A percentile compares a stretch with the other conserved stretches of the same genome.
Conservation (phyloP, 2,888 invertebrate genomes). For the Diadegma fenestrale region DNA sequence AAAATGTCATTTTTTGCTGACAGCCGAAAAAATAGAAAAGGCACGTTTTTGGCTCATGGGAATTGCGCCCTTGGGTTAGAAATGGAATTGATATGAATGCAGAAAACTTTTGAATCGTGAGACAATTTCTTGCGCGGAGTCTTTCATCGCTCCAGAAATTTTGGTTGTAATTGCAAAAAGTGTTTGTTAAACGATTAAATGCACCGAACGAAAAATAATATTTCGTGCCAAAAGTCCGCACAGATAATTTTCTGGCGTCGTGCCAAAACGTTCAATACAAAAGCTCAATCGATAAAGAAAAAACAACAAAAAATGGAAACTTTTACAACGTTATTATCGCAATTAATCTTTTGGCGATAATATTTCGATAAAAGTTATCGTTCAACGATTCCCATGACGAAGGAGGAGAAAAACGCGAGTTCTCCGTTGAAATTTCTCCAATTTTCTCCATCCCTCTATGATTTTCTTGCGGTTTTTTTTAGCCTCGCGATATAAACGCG, state of each 20-base stretch:
- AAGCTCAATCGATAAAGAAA: not conserved
- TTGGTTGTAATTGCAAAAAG: not conserved
- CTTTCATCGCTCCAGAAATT: no score
- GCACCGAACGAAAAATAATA: not conserved
- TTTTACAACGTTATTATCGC: conserved; percentile 5
- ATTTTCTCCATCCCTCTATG: not conserved
- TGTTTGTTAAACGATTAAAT: not conserved
- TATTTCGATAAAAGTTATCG: conserved; percentile 32
- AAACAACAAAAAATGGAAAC: not conserved
- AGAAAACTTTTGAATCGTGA: no score
- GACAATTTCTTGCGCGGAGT: no score
- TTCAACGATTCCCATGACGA: not conserved
- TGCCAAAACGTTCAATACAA: conserved; percentile 25
- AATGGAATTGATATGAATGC: no score
- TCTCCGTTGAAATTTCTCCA: not conserved
- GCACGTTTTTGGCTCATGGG: not conserved
- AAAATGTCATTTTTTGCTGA: not conserved
- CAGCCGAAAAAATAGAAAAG: not conserved
- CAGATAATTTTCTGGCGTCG: conserved; percentile 21
- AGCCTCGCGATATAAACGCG: conserved; percentile 3
- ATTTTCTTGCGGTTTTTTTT: conserved; percentile 1
- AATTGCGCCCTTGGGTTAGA: no score
- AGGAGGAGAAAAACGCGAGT: not conserved
- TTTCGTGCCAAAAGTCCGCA: conserved; percentile 18
- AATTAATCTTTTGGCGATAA: conserved; percentile 9